Percentiles rank a stretch among this genome's conserved stretches.
phyloP scores from a whole-genome alignment of 2,888 invertebrate species.

The Mesoligia furuncula region DNA sequence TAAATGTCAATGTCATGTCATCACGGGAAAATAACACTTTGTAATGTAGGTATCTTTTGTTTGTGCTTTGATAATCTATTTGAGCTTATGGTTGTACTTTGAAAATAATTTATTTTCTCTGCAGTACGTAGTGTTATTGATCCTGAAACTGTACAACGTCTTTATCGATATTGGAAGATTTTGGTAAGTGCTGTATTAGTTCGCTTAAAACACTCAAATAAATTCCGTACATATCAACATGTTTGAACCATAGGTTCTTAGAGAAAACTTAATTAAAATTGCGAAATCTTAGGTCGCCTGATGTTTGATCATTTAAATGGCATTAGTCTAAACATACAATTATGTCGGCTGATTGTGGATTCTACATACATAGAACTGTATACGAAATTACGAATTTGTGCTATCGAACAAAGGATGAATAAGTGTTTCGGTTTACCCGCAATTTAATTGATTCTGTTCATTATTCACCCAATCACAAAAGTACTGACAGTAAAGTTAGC shows the following conservation, averaged over 20 bases:
- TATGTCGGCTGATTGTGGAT: not conserved
- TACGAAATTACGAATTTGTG: slow-evolving; percentile 3
- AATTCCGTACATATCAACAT: slow-evolving; percentile 22
- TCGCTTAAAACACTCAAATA: not conserved
- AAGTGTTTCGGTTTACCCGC: slow-evolving; percentile 38
- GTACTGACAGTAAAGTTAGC: not conserved
- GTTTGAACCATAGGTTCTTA: not conserved
- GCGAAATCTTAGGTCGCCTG: slow-evolving; percentile 36
- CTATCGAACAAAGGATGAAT: slow-evolving; percentile 46
- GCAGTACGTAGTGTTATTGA: slow-evolving; percentile 48
- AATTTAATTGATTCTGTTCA: slow-evolving; percentile 20
- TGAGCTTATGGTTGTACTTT: slow-evolving; percentile 41
- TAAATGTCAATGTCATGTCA: slow-evolving; percentile 51
- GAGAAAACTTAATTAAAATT: slow-evolving; percentile 36
- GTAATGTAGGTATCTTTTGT: slow-evolving; percentile 51
- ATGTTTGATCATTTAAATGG: slow-evolving; percentile 15
- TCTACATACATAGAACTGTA: not conserved
- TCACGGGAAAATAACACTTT: slow-evolving; percentile 54
- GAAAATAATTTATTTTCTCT: slow-evolving; percentile 58
- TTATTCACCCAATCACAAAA: not conserved
- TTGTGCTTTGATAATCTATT: slow-evolving; percentile 57
- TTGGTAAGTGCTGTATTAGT: slow-evolving; percentile 49
- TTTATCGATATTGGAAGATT: slow-evolving; percentile 23
- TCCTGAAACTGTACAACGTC: slow-evolving; percentile 18
- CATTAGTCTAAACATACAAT: not conserved